Conservation (phyloP, 92 coral and sea anemone species). For the Epizoanthus fatuus region DNA sequence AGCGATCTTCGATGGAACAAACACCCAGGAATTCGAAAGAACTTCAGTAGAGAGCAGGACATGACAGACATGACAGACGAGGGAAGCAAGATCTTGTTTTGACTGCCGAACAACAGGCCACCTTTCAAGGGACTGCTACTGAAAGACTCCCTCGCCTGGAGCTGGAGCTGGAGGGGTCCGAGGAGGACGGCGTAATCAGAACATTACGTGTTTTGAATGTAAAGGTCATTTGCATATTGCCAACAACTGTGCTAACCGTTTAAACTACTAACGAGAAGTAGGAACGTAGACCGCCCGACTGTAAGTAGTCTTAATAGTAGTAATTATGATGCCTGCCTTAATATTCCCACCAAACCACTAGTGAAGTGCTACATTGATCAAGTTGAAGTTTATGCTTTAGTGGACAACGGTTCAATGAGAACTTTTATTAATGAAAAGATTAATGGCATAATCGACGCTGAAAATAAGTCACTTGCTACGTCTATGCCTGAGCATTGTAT, state of each 20-base stretch:
- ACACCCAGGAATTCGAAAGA: neutral
- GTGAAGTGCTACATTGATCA: constrained; percentile 41
- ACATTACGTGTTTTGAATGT: constrained; percentile 1
- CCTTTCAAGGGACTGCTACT: constrained; percentile 19
- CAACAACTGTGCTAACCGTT: no score
- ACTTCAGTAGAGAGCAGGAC: neutral
- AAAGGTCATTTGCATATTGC: no score
- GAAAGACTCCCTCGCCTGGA: neutral
- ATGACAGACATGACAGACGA: no score
- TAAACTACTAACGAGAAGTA: no score
- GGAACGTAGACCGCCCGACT: constrained; percentile 2
- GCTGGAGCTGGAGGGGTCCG: no score
- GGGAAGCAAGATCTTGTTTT: neutral
- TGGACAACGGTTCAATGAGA: constrained; percentile 60
- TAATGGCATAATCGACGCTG: no score
- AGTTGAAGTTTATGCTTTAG: constrained; percentile 39
- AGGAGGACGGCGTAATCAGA: neutral
- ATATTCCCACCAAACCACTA: constrained; percentile 51
- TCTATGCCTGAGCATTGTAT: constrained; percentile 42
- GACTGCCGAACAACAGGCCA: constrained; percentile 31
- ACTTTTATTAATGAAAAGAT: neutral
- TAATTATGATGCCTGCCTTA: neutral
- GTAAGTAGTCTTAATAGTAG: neutral
- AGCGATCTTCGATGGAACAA: neutral
- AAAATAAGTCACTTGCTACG: neutral